These are phyloP conservation scores for Furcifer pardalis DNA, from an alignment of 2,797 vertebrate species.

Conservation along the genomic window DNA sequence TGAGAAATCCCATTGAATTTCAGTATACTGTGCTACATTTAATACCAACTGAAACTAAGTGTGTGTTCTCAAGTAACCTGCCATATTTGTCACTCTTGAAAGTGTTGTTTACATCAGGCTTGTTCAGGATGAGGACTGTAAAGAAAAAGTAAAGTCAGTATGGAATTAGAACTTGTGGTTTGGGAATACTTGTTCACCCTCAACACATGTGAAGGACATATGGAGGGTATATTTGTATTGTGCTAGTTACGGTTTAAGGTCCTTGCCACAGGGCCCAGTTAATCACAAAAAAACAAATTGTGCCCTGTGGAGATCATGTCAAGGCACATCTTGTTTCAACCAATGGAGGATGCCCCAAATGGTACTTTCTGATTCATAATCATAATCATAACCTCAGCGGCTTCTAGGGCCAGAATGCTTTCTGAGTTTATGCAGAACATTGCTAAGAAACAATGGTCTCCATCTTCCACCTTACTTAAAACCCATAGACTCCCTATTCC, in stretches of 20 bases:
- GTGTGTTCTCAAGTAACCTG: not conserved
- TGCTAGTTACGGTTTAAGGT: not conserved
- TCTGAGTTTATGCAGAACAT: not conserved
- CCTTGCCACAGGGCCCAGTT: not conserved
- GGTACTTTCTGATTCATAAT: not conserved
- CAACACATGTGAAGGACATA: not conserved
- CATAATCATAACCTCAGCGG: too few relatives aligned
- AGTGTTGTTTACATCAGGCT: not conserved
- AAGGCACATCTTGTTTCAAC: not conserved
- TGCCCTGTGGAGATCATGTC: not conserved
- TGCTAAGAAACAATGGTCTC: not conserved
- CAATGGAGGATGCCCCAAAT: not conserved
- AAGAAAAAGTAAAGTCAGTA: not conserved
- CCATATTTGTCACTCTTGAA: slow-evolving; percentile 6
- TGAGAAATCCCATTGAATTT: slow-evolving; percentile 2
- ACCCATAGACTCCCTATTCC: not conserved
- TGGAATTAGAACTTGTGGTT: not conserved
- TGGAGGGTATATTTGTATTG: not conserved
- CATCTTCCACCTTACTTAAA: too few relatives aligned
- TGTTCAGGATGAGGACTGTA: not conserved
- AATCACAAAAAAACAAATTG: not conserved
- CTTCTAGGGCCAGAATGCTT: not conserved
- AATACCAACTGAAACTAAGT: not conserved
- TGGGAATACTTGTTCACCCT: not conserved
- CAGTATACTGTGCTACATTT: not conserved